Conservation (phyloP, 2,888 invertebrate genomes). For the Diarsia dahlii region DNA sequence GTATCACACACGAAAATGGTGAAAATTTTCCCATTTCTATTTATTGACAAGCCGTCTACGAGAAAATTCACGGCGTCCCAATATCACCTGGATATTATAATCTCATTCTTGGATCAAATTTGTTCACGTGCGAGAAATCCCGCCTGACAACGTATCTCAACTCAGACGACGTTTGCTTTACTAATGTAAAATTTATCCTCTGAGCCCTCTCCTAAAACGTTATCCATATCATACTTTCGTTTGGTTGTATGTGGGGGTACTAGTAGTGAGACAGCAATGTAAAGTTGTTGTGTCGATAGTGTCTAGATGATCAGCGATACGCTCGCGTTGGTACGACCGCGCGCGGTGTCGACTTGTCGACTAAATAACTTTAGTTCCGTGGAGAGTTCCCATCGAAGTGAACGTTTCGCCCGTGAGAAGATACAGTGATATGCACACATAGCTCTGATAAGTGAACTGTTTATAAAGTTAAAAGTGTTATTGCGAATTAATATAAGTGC, state of each 20-base stretch:
- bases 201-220: slow-evolving; percentile 20
- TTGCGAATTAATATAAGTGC: slow-evolving; percentile 29
- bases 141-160: slow-evolving; percentile 79
- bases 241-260: neutral
- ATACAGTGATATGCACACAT: slow-evolving; percentile 52
- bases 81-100: slow-evolving; percentile 81
- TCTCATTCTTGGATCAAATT: slow-evolving; percentile 85
- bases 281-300: slow-evolving; percentile 66
- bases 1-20: slow-evolving; percentile 27
- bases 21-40: slow-evolving; percentile 30
- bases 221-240: slow-evolving; percentile 62
- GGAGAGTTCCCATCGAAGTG: slow-evolving; percentile 78
- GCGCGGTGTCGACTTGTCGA: slow-evolving; percentile 79
- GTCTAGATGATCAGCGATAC: slow-evolving; percentile 63
- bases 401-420: slow-evolving; percentile 72
- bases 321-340: slow-evolving; percentile 67
- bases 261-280: slow-evolving; percentile 73
- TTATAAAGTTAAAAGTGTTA: slow-evolving; percentile 42
- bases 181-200: slow-evolving; percentile 53
- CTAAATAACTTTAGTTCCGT: slow-evolving; percentile 86
- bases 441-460: slow-evolving; percentile 60
- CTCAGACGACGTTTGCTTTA: slow-evolving; percentile 69
- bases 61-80: slow-evolving; percentile 44
- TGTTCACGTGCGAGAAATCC: slow-evolving; percentile 86
- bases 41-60: slow-evolving; percentile 45